These are phyloP conservation scores for Formicarius rufipectus DNA, from an alignment of 2,113 vertebrate species.

Conservation along the genomic window DNA sequence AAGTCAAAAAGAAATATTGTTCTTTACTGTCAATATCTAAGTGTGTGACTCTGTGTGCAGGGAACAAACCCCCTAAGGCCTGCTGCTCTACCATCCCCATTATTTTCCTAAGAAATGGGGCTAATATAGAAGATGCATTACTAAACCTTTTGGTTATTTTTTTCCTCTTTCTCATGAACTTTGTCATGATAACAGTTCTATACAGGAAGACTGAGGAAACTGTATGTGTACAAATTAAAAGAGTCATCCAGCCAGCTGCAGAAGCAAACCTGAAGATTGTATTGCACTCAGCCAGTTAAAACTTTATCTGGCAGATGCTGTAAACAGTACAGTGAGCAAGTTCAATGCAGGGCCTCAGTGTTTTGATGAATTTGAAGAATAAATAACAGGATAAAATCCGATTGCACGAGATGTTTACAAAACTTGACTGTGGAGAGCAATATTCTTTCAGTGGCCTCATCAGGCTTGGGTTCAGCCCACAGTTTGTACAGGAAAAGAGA, in stretches of 20 bases:
- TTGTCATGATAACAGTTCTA: rapidly evolving
- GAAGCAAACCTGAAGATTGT: not conserved
- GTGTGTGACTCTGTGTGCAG: not conserved
- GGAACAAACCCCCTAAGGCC: not conserved
- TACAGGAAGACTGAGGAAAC: not conserved
- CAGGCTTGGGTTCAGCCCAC: not conserved
- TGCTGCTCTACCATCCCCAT: not conserved
- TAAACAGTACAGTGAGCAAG: not conserved
- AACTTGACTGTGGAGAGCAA: not conserved
- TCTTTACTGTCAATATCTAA: not conserved
- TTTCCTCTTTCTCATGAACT: not conserved
- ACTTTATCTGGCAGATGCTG: not conserved
- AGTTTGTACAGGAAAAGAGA: rapidly evolving
- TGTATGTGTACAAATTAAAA: not conserved
- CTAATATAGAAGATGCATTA: not conserved
- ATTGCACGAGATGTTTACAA: not conserved
- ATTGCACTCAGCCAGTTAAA: not conserved
- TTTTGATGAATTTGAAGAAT: not conserved
- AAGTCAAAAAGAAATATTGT: not conserved
- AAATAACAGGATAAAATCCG: not conserved
- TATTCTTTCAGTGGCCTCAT: not conserved
- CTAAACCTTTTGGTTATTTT: not conserved
- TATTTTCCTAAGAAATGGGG: not conserved
- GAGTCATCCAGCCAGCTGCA: not conserved
- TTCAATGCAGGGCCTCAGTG: rapidly evolving